Conservation (phyloP, 1,140 invertebrate genomes). For the Triops cancriformis region DNA sequence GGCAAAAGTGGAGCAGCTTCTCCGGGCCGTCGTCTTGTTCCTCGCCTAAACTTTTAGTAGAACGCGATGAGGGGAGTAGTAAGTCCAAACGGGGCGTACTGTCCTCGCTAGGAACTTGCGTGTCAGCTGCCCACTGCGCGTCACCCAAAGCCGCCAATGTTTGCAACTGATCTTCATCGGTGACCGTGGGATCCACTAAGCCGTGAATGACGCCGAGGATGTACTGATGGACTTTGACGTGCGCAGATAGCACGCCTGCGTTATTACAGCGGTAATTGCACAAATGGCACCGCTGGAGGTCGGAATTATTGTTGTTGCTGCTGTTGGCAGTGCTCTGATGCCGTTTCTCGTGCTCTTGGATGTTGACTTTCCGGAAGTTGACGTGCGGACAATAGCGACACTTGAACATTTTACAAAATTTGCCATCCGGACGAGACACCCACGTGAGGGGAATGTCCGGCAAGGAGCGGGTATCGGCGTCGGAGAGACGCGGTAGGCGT, state of each 20-base stretch:
- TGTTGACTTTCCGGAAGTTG: constrained; percentile 64
- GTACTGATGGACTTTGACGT: constrained; percentile 66
- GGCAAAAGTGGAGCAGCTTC: constrained; percentile 45
- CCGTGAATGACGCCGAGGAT: constrained; percentile 58
- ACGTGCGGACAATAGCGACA: constrained; percentile 76
- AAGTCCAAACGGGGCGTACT: constrained; percentile 20
- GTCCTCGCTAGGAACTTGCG: constrained; percentile 17
- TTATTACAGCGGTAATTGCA: constrained; percentile 74
- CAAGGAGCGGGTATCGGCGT: constrained; percentile 39
- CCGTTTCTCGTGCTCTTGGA: constrained; percentile 78
- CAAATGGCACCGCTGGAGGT: constrained; percentile 53
- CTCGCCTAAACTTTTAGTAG: neutral
- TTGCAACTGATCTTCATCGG: constrained; percentile 57
- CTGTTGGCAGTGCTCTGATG: constrained; percentile 47
- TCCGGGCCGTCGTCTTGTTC: constrained; percentile 33
- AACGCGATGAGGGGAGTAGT: constrained; percentile 3
- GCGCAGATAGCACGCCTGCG: constrained; percentile 61
- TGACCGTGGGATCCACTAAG: constrained; percentile 51
- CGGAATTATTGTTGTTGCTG: constrained; percentile 23
- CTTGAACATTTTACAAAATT: constrained; percentile 73
- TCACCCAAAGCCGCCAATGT: constrained; percentile 42
- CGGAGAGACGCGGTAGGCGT: constrained; percentile 33
- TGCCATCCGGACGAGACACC: constrained; percentile 56
- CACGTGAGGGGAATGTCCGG: constrained; percentile 57
- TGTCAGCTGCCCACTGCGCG: constrained; percentile 16